Conservation (phyloP, 2,113 vertebrate genomes). For the Phycodurus eques region DNA sequence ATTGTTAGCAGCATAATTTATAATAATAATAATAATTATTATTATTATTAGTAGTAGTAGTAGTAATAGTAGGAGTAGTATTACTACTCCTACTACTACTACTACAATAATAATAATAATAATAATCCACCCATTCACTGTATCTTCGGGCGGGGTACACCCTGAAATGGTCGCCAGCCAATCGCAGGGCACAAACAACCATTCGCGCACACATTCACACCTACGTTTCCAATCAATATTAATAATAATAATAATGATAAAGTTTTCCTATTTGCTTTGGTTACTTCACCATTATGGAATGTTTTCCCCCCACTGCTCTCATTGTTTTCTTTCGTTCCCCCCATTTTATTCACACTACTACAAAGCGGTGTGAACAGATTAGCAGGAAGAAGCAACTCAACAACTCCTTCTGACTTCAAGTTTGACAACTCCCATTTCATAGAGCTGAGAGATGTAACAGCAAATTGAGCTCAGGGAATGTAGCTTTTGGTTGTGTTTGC, state of each 20-base stretch:
- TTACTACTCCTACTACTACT: too few species aligned
- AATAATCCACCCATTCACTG: too few species aligned
- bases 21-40: too few species aligned
- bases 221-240: too few species aligned
- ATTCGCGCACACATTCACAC: too few species aligned
- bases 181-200: too few species aligned
- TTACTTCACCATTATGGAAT: not conserved
- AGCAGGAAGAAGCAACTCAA: slow-evolving; percentile 63
- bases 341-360: slow-evolving; percentile 14
- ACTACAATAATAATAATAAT: too few species aligned
- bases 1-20: too few species aligned
- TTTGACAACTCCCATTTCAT: slow-evolving; percentile 75
- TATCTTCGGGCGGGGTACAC: too few species aligned
- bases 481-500: slow-evolving; percentile 77
- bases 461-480: slow-evolving; percentile 82
- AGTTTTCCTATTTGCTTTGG: not conserved
- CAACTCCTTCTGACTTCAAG: slow-evolving; percentile 65
- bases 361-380: slow-evolving; percentile 54
- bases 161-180: too few species aligned
- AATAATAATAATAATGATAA: not conserved
- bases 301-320: not conserved
- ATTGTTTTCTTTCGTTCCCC: not conserved
- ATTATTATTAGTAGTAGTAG: not conserved
- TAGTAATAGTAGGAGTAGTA: too few species aligned
- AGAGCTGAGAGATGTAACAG: slow-evolving; percentile 78